These are phyloP conservation scores for Parasteatoda tepidariorum DNA, from an alignment of 1,140 invertebrate genomes.

Conservation along the genomic window DNA sequence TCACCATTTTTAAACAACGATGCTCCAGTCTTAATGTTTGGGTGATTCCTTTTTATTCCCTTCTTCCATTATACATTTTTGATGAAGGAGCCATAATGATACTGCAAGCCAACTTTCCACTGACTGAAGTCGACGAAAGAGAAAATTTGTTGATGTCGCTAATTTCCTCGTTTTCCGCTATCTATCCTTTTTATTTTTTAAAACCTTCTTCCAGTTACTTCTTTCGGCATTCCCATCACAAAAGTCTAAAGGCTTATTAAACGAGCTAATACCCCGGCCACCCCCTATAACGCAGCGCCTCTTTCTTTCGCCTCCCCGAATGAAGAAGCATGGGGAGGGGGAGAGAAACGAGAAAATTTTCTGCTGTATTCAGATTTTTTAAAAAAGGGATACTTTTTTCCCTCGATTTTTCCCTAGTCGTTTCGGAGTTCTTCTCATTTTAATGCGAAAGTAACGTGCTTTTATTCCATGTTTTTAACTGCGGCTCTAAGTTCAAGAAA, in stretches of 20 bases:
- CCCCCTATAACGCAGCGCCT: not conserved
- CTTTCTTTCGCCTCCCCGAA: not conserved
- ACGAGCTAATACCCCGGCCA: constrained; percentile 1
- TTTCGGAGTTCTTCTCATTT: not conserved
- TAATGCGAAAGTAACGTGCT: too few relatives aligned
- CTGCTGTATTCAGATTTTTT: constrained; percentile 6
- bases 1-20: too few relatives aligned
- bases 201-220: not conserved
- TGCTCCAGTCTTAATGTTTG: too few relatives aligned
- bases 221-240: constrained; percentile 34
- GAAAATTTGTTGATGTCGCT: constrained; percentile 28
- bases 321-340: not conserved
- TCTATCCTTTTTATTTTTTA: too few relatives aligned
- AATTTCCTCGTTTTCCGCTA: constrained; percentile 19
- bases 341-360: not conserved
- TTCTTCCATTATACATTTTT: constrained; percentile 34
- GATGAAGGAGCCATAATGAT: not conserved
- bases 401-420: not conserved
- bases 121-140: not conserved
- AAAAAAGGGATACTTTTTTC: not conserved
- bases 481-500: too few relatives aligned
- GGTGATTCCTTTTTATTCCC: not conserved
- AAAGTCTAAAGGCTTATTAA: constrained; percentile 37
- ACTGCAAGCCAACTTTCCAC: not conserved
- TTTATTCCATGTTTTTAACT: too few relatives aligned